phyloP scores from a whole-genome alignment of 2,888 invertebrate genomes.

The Scaptomyza flava region DNA sequence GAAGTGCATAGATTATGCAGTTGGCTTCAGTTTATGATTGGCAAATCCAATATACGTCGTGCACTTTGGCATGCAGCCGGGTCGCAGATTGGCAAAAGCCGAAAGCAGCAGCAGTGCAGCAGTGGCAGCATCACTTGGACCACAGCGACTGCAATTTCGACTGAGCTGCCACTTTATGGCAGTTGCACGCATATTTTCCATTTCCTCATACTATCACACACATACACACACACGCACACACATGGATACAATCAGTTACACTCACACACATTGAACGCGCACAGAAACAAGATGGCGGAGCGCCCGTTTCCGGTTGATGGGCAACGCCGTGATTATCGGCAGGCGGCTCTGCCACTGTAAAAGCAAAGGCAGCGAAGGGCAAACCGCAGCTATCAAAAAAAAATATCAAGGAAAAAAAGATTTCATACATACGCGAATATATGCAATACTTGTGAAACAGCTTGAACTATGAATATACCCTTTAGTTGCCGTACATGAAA shows the following conservation, averaged over 20 bases:
- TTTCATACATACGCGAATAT: constrained; percentile 5
- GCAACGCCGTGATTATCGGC: constrained; percentile 77
- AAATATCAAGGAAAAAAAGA: constrained; percentile 5
- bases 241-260: constrained; percentile 17
- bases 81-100: constrained; percentile 67
- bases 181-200: constrained; percentile 75
- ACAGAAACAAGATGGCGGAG: constrained; percentile 74
- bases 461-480: background rate
- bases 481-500: background rate
- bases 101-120: constrained; percentile 1
- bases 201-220: constrained; percentile 18
- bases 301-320: constrained; percentile 76
- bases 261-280: constrained; percentile 15
- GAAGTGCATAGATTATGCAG: constrained; percentile 78
- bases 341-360: constrained; percentile 54
- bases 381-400: constrained; percentile 63
- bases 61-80: constrained; percentile 73
- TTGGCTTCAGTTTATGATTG: constrained; percentile 80
- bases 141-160: constrained; percentile 59
- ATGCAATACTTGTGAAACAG: background rate
- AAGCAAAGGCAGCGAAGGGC: constrained; percentile 45
- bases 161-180: constrained; percentile 74
- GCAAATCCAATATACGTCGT: constrained; percentile 77
- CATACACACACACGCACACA: constrained; percentile 21
- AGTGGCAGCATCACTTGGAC: constrained; percentile 37